These are phyloP conservation scores for Glossophaga mutica DNA, from an alignment of 2,797 vertebrate genomes.

Conservation along the genomic window DNA sequence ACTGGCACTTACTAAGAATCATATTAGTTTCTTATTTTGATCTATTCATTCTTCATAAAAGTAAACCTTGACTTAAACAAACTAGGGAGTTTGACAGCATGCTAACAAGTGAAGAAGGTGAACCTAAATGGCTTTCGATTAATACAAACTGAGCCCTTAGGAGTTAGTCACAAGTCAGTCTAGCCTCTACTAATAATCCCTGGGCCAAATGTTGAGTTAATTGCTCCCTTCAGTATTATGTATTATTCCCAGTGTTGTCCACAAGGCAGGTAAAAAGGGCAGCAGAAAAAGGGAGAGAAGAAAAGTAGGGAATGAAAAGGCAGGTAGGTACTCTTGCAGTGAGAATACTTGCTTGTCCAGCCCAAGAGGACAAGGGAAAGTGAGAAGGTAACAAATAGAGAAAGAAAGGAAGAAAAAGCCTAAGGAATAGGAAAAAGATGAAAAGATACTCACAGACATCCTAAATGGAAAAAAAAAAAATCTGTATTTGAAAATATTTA, in stretches of 20 bases:
- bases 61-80: not conserved
- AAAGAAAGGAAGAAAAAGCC: not conserved
- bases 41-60: not conserved
- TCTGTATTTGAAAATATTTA: not conserved
- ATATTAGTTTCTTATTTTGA: not conserved
- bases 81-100: not conserved
- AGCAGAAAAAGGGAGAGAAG: not conserved
- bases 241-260: not conserved
- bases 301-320: not conserved
- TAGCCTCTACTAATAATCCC: not conserved
- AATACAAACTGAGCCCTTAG: conserved; percentile 42
- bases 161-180: not conserved
- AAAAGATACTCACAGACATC: not conserved
- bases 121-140: not conserved
- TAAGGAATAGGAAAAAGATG: not conserved
- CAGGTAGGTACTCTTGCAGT: not conserved
- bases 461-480: not conserved
- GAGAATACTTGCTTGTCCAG: not conserved
- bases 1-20: not conserved
- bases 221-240: not conserved
- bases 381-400: not conserved
- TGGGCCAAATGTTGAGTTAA: not conserved
- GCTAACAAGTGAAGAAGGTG: not conserved
- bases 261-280: not conserved
- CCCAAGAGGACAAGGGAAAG: not conserved